Base-by-base conservation (phyloP, 2,888 invertebrate species). In the Sarcophaga variegata region DNA sequence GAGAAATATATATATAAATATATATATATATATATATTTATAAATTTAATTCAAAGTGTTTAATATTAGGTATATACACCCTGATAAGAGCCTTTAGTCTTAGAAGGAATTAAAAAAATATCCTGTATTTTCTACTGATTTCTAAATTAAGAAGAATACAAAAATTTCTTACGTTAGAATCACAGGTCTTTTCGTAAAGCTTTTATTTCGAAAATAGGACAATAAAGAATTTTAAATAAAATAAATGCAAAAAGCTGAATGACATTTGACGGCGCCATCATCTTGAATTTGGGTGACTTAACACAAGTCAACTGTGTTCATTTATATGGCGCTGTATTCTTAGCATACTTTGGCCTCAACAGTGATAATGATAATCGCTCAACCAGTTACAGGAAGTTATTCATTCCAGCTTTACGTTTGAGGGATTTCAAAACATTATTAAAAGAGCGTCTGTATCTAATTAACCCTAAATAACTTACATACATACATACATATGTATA, bases 231-330 rank as follows among this genome's bases (percentile, higher is more conserved):
- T 37, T 37, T 37, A 8, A 37, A 37, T 37, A 37, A 2, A 37
- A 10, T 37, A 37, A 37, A 37, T 37, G 2, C 2, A 37, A 37
- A 37, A 37, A 37, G 37, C 37, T 37, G 37, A 37, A 37, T 76
- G 82, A 72, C 81, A 83, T 78, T 83, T 84, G 81, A 66, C 80
- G 88, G 88, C 88, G 88, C 88, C 88, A 88, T 54, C 81, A 72
- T 64, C 77, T 82, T 77, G 22, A 63, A 67, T 67, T 74, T 81
- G 83, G 72, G 83, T 88, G 85, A 85, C 85, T 79, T 81, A 82
- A 82, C 74, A 69, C 81, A 76, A 74, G 78, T 81, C 74, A 76
- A 81, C 75, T 83, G 77, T 75, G 69, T 75, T 76, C 85, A 81
- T 75, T 83, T 83, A 71, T 69, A 76, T 79, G 63, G 79, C 82